phyloP scores from a whole-genome alignment of 2,888 invertebrate species.

The Rhagonycha lutea region DNA sequence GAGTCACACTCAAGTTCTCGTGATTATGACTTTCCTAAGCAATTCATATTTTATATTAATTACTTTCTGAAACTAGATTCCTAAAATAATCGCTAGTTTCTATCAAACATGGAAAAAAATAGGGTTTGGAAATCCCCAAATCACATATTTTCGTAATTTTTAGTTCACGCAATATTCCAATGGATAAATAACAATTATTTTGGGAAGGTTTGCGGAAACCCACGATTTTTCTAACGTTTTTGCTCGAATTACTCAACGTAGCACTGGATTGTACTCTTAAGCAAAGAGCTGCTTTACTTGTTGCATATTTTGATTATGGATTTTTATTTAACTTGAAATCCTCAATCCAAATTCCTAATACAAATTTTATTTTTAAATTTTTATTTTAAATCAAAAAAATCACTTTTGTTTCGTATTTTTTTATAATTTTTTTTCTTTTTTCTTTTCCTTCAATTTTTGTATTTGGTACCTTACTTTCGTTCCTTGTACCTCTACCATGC shows the following conservation, averaged over 20 bases:
- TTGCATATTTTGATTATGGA: background rate
- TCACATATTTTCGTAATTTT: no score
- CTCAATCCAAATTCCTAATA: background rate
- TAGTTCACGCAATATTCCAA: no score
- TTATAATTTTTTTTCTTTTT: conserved; percentile 25
- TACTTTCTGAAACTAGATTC: no score
- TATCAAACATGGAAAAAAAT: no score
- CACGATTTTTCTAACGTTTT: no score
- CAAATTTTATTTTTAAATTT: background rate
- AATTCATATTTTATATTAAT: background rate
- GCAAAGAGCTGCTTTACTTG: background rate
- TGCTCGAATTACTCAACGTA: background rate
- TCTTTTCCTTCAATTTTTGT: conserved; percentile 22
- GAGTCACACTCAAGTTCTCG: no score
- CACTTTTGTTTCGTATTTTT: conserved; percentile 13
- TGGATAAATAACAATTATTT: no score
- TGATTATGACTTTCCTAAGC: background rate
- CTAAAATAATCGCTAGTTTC: no score
- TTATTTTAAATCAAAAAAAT: conserved; percentile 2
- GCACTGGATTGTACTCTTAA: background rate
- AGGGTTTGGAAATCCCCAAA: no score
- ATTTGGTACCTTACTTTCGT: conserved; percentile 28
- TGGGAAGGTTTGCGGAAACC: no score
- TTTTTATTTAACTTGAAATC: background rate
- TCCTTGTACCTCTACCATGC: conserved; percentile 31